Evolutionary conservation across 1,140 invertebrate species (phyloP).

Genomic region (Littorina saxatilis): DNA sequence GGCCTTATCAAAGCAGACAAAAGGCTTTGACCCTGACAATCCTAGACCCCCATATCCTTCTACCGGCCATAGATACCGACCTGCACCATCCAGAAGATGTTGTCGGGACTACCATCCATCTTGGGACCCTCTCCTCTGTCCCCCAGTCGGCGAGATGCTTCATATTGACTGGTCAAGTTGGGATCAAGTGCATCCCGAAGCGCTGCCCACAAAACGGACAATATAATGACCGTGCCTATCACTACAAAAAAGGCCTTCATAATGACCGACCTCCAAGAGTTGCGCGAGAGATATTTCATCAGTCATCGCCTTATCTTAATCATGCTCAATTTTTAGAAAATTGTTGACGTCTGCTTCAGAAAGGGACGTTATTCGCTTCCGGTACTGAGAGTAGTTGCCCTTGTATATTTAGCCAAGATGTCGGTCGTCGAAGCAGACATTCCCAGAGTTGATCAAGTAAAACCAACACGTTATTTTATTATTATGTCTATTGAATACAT

Average conservation of each 20-base stretch:
- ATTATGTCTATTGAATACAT: too few relatives aligned
- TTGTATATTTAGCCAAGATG: too few relatives aligned
- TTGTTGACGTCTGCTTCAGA: background rate
- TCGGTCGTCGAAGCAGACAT: too few relatives aligned
- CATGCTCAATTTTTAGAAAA: background rate
- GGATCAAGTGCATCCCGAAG: constrained; percentile 20
- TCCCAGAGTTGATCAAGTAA: too few relatives aligned
- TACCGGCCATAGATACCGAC: too few relatives aligned
- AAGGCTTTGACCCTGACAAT: too few relatives aligned
- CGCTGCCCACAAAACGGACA: background rate
- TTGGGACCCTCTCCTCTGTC: background rate
- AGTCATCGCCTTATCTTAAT: background rate
- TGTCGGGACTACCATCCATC: constrained; percentile 37
- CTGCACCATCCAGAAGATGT: constrained; percentile 69
- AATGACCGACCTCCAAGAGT: background rate
- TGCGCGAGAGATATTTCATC: constrained; percentile 8
- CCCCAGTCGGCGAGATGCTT: background rate
- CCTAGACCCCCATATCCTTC: too few relatives aligned
- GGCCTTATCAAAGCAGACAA: too few relatives aligned
- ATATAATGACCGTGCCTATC: background rate
- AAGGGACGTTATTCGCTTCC: background rate
- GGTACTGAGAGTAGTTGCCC: background rate
- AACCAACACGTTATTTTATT: too few relatives aligned
- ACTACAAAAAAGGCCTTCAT: constrained; percentile 15
- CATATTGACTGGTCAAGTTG: background rate